Evolutionary conservation across 1,140 invertebrate species (phyloP), one percentile per base, ranked within the genome.

Genomic region (Meteorus sp.): DNA sequence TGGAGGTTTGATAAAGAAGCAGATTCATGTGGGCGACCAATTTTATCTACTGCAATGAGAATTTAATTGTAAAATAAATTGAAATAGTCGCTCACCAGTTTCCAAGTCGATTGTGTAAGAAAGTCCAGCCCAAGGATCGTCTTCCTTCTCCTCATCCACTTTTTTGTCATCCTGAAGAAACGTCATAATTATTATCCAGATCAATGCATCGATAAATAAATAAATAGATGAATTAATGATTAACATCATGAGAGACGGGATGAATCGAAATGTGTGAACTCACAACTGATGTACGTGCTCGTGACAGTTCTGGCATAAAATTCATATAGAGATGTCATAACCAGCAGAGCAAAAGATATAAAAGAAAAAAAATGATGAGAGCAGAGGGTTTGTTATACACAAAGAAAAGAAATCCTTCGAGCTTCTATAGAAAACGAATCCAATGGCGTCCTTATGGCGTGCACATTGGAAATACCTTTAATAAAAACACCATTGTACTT

Each of bases 91-190:
- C n/a, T 84, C 74, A 94, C 92, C 92, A 65, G 92, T 94, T 84
- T 95, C 92, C 47, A 89, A 88, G 79, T 95, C 92, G 51, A 93
- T 87, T 54, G 88, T 91, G 74, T 92, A 92, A 3, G 88, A 82
- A 6, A 92, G 80, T 20, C 89, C 89, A 47, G 86, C 86, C 89
- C 89, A 92, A 9, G 87, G 88, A 76, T 85, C 81, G 7, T 75
- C 74, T 22, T 77, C 76, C 15, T 76, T 71, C 3, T 72, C 29
- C 20, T 65, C 70, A 7, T 71, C 62, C 43, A 77, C 72, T 37
- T 73, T 72, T 31, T 69, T 45, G 17, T 68, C 66, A 27, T 77
- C 71, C 74, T 75, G 62, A 2, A 75, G 76, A 65, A 57, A 56
- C 29, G 51, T 15, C 35, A 60, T 59, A 35, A 47, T 50, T 57